phyloP scores from a whole-genome alignment of 2,113 vertebrate genomes.

The Electrona antarctica region DNA sequence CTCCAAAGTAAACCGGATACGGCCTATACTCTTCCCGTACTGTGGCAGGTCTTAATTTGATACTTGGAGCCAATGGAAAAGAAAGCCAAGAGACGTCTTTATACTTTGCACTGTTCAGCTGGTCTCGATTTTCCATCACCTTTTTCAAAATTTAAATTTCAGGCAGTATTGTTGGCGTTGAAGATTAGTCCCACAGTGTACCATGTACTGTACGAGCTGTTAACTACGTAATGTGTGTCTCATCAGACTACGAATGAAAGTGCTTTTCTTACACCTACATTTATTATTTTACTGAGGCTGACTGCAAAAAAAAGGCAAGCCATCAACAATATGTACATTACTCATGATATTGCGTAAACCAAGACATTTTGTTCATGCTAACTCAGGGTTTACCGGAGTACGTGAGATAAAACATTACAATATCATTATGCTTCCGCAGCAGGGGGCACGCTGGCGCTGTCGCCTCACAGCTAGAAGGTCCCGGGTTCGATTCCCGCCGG shows the following conservation, averaged over 20 bases:
- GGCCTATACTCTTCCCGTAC: slow-evolving; percentile 36
- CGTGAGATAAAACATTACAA: neutral
- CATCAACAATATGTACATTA: too few species aligned
- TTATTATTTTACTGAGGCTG: neutral
- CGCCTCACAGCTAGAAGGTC: too few species aligned
- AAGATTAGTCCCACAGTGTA: neutral
- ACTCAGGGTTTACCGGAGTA: neutral
- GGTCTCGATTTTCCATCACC: slow-evolving; percentile 16
- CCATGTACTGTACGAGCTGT: neutral
- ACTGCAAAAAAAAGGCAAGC: neutral
- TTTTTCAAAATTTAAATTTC: slow-evolving; percentile 10
- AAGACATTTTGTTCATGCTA: neutral
- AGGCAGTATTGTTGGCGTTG: slow-evolving; percentile 1
- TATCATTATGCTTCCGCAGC: too few species aligned
- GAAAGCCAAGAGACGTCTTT: slow-evolving; percentile 22
- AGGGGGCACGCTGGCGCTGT: too few species aligned
- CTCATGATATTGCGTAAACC: too few species aligned
- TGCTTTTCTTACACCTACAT: neutral
- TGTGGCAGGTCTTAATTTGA: slow-evolving; percentile 55
- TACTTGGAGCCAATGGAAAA: slow-evolving; percentile 34
- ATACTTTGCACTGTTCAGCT: slow-evolving; percentile 36
- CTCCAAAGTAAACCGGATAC: slow-evolving; percentile 68
- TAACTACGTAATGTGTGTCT: slow-evolving; percentile 7
- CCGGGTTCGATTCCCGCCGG: too few species aligned
- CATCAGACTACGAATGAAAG: neutral